A percentile compares a stretch with the other conserved stretches of the same genome.
Evolutionary conservation across 2,113 vertebrate genomes (phyloP).

Genomic region (Hyperopisus bebe): DNA sequence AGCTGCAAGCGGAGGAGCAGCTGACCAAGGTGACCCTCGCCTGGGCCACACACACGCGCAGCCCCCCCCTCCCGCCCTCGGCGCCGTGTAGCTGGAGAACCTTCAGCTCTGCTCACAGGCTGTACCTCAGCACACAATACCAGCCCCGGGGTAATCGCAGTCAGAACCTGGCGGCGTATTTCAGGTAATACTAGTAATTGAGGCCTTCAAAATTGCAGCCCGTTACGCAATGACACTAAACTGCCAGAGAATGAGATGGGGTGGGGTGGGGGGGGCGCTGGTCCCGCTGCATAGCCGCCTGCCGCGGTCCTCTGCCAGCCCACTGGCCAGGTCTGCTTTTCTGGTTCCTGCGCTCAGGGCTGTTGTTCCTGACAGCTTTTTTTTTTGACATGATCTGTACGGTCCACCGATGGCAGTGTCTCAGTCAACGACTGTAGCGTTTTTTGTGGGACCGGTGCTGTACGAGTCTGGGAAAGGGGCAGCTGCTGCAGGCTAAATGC

Average conservation of each 20-base stretch:
- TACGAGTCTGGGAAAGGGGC: neutral
- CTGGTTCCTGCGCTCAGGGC: neutral
- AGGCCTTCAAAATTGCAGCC: neutral
- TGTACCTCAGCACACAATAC: neutral
- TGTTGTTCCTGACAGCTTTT: neutral
- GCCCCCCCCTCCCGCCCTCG: neutral
- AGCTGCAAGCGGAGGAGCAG: conserved; percentile 59
- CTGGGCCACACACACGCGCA: neutral
- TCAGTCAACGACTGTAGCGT: neutral
- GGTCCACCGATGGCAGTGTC: neutral
- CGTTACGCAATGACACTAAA: neutral
- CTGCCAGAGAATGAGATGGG: neutral
- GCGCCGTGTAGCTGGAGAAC: neutral
- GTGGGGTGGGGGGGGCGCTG: neutral
- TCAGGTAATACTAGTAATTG: neutral
- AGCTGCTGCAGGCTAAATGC: neutral
- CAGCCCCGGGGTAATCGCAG: neutral
- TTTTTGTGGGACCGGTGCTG: neutral
- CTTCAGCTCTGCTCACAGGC: neutral
- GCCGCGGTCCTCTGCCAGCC: neutral
- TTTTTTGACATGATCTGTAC: neutral
- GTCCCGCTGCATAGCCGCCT: neutral
- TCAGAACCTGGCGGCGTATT: neutral
- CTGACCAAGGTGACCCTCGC: conserved; percentile 62
- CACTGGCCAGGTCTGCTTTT: neutral